These are phyloP conservation scores for Brachyptera putata DNA, from an alignment of 2,888 invertebrate species.

Conservation along the genomic window DNA sequence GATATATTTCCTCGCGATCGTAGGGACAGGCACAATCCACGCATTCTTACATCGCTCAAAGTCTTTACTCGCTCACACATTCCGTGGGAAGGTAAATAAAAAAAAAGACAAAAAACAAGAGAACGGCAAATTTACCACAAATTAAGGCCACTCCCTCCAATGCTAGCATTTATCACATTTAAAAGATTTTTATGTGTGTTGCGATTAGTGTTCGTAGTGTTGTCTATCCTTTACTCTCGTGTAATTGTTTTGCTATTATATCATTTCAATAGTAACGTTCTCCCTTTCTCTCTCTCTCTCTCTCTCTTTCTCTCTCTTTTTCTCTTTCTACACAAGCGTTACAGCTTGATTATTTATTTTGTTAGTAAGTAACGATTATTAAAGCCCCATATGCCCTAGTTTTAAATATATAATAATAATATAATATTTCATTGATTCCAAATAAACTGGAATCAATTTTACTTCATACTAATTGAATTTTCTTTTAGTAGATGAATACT, in stretches of 20 bases:
- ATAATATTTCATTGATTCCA: neutral
- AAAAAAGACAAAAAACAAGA: neutral
- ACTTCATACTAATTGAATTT: too few relatives aligned
- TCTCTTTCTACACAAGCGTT: neutral
- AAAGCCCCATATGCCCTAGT: constrained; percentile 3
- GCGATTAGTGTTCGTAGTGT: neutral
- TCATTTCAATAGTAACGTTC: too few relatives aligned
- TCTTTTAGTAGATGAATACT: too few relatives aligned
- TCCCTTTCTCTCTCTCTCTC: too few relatives aligned
- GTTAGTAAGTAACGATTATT: neutral
- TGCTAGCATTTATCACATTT: constrained; percentile 8
- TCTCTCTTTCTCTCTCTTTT: too few relatives aligned
- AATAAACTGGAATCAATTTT: too few relatives aligned
- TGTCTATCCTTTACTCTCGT: too few relatives aligned
- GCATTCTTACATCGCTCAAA: too few relatives aligned
- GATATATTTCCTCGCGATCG: neutral
- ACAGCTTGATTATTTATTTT: neutral
- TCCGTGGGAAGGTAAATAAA: too few relatives aligned
- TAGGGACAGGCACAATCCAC: too few relatives aligned
- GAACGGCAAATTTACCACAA: constrained; percentile 23
- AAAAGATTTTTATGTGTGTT: neutral
- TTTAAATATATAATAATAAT: neutral
- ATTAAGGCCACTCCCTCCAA: constrained; percentile 26
- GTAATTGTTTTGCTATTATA: neutral
- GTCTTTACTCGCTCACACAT: too few relatives aligned